Conservation (phyloP, 2,113 vertebrate species). For the Protomyctophum bolini region DNA sequence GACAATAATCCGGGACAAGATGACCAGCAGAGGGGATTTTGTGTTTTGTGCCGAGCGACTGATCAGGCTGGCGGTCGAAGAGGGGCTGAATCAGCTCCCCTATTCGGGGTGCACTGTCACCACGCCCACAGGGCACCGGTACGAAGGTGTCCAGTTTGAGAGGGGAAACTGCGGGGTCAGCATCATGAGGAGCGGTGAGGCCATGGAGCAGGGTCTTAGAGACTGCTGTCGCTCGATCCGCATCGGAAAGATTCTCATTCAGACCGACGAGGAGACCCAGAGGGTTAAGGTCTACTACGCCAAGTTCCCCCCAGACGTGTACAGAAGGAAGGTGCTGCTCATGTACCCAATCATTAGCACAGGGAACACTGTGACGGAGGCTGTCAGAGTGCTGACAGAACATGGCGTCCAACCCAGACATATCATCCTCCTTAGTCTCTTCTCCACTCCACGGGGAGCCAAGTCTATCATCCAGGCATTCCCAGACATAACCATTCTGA, state of each 20-base stretch:
- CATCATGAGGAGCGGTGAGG: slow-evolving; percentile 98
- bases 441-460: slow-evolving; percentile 96
- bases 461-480: slow-evolving; percentile 97
- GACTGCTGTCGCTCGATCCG: slow-evolving; percentile 97
- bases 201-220: slow-evolving; percentile 96
- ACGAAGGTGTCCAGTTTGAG: slow-evolving; percentile 97
- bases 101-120: slow-evolving; percentile 96
- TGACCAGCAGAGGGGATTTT: slow-evolving; percentile 96
- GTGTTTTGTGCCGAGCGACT: slow-evolving; percentile 95
- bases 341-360: slow-evolving; percentile 98
- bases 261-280: slow-evolving; percentile 97
- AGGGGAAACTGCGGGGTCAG: slow-evolving; percentile 99
- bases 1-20: slow-evolving; percentile 93
- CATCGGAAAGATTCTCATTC: slow-evolving; percentile 97
- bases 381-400: slow-evolving; percentile 92
- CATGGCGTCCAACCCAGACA: slow-evolving; percentile 91
- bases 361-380: slow-evolving; percentile 95
- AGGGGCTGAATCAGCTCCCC: slow-evolving; percentile 96
- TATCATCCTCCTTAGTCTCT: slow-evolving; percentile 95
- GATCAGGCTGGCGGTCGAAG: slow-evolving; percentile 97
- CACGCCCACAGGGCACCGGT: slow-evolving; percentile 98
- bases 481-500: slow-evolving; percentile 96
- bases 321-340: slow-evolving; percentile 94
- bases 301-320: slow-evolving; percentile 97
- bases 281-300: slow-evolving; percentile 97